These are phyloP conservation scores for Amblyopsis hoosieri DNA, from an alignment of 2,797 vertebrate genomes.

Conservation along the genomic window DNA sequence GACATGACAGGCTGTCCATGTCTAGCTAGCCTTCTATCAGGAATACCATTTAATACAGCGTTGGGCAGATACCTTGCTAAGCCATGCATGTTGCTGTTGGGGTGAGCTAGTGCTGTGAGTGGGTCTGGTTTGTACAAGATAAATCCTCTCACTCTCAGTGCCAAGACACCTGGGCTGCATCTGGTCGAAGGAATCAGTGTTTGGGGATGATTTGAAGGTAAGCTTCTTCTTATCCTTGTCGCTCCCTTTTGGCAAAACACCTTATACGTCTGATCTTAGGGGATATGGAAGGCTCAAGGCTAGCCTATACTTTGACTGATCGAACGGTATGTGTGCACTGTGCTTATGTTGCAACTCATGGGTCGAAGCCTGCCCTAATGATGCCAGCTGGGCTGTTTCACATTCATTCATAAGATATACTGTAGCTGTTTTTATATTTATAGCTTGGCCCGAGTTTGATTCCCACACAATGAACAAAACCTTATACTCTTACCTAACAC, in stretches of 20 bases:
- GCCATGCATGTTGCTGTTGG: neutral
- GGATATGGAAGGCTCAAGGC: conserved; percentile 44
- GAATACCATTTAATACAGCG: neutral
- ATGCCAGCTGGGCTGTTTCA: conserved; percentile 9
- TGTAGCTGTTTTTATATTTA: conserved; percentile 8
- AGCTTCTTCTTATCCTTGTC: conserved; percentile 44
- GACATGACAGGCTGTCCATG: too few species aligned
- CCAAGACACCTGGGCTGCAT: conserved; percentile 10
- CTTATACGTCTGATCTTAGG: conserved; percentile 41
- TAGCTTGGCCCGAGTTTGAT: conserved; percentile 1
- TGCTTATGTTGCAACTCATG: conserved; percentile 25
- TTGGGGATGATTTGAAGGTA: conserved; percentile 45
- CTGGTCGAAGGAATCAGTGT: conserved; percentile 17
- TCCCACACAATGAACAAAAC: neutral
- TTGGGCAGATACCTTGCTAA: conserved; percentile 3
- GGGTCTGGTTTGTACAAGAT: neutral
- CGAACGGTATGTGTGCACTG: neutral
- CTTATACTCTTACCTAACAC: neutral
- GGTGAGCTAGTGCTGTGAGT: neutral
- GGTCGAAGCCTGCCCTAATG: neutral
- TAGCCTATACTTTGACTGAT: conserved; percentile 15
- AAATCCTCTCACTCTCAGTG: neutral
- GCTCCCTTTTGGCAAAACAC: conserved; percentile 39
- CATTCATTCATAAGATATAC: conserved; percentile 25
- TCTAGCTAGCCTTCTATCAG: neutral